Evolutionary conservation across 2,888 invertebrate species (phyloP), one percentile per base, ranked within the genome.

Genomic region (Steinernema carpocapsae): DNA sequence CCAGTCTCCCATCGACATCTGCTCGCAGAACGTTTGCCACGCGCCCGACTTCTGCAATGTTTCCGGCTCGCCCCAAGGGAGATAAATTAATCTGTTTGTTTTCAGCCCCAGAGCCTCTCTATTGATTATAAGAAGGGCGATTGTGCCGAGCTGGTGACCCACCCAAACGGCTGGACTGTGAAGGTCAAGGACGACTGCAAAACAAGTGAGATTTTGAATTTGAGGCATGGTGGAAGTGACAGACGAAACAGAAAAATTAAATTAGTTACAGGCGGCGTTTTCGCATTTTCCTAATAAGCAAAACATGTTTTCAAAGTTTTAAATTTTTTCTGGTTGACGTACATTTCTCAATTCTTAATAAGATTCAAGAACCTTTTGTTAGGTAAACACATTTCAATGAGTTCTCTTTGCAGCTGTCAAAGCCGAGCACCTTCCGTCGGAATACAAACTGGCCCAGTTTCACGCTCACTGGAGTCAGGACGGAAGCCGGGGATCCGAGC

Each of bases 401-500:
- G 37, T 3, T 37, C 37, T 37, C 10, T 10, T 37, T 37, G 24
- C 29, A 64, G 64, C 32, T 32, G 64, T 64, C 37, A 29, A 32
- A 1, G 64, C 32, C 12, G 64, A 29, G 29, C 64, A 64, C 37
- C 64, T 64, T 19, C 37, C 37, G 1, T 10, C 64, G 3, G 78
- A 80, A 51, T 77, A 77, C 48, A 56, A 70, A 4, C 73, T 86
- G 70, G 83, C 80, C 71, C 86, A 86, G 76, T 84, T 86, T 75
- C 86, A 86, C 75, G 82, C 81, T 43, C 86, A 86, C 76, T 86
- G 86, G 86, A 81, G 83, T 46, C 72, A 77, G 37, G 76, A 84
- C 64, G 76, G 80, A 7, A 77, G 74, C 42, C 78, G 82, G 70
- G 86, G 86, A 17, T 81, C 83, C 7, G 86, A 86, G 76, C 86